These are phyloP conservation scores for Arnoldichthys spilopterus DNA, from an alignment of 2,797 vertebrate species.

Conservation along the genomic window DNA sequence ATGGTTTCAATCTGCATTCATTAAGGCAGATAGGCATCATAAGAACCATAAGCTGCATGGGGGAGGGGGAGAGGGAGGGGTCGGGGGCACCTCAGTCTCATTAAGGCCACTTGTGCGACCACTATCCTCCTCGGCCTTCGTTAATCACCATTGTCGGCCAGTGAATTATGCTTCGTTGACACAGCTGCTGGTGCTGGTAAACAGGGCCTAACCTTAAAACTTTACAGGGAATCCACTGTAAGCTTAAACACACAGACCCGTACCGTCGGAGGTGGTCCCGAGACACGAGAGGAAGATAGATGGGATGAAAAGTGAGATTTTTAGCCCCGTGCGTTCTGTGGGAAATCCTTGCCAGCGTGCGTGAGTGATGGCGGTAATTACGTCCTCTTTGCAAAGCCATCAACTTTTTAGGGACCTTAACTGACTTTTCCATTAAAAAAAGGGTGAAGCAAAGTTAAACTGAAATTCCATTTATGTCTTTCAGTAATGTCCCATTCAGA, in stretches of 20 bases:
- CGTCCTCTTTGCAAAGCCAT: slow-evolving; percentile 68
- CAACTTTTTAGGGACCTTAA: slow-evolving; percentile 69
- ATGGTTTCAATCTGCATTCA: slow-evolving; percentile 49
- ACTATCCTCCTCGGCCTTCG: slow-evolving; percentile 56
- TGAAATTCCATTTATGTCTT: slow-evolving; percentile 65
- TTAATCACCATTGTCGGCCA: slow-evolving; percentile 59
- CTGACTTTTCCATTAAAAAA: slow-evolving; percentile 58
- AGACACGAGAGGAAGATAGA: slow-evolving; percentile 27
- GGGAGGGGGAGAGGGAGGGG: background rate
- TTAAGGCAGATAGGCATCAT: slow-evolving; percentile 45
- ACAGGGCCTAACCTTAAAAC: slow-evolving; percentile 57
- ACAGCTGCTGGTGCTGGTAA: slow-evolving; percentile 47
- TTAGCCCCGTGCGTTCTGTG: slow-evolving; percentile 60
- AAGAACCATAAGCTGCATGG: slow-evolving; percentile 38
- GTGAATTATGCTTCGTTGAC: slow-evolving; percentile 58
- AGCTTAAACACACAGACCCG: slow-evolving; percentile 30
- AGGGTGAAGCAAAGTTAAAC: slow-evolving; percentile 51
- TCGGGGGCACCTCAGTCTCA: slow-evolving; percentile 42
- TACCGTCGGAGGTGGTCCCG: background rate
- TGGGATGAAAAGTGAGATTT: slow-evolving; percentile 47
- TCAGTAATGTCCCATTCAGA: slow-evolving; percentile 17
- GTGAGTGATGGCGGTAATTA: slow-evolving; percentile 80
- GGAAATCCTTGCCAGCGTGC: slow-evolving; percentile 62
- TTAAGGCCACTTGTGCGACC: slow-evolving; percentile 52
- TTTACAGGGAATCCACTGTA: slow-evolving; percentile 53